Base-by-base conservation (phyloP, 2,797 vertebrate genomes). In the Chlorospingus flavigularis region DNA sequence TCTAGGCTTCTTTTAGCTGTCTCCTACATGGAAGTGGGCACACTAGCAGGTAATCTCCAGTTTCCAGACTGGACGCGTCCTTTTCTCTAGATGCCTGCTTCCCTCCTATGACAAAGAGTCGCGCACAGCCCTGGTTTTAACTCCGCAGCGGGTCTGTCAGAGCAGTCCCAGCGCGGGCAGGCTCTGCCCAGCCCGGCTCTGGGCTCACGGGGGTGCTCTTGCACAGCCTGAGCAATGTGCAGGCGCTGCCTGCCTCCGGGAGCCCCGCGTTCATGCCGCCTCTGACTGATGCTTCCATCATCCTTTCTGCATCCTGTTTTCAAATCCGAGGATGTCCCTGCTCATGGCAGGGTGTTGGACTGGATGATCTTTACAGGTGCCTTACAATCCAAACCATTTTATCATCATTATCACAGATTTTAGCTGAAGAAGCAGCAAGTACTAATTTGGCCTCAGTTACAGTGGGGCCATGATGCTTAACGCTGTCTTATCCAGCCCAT, bases 181-280 rank as follows among this genome's bases (percentile, higher is more conserved):
- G 68, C 82, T 86, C 21, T 51, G 48, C 81, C 84, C 79, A 13
- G 1, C 28, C 1, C 21, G 13, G 73, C 65, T 70, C 63, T 20
- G 92, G 74, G 85, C 97, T 94, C 93, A 95, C 51, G 97, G 79
- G 96, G 97, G 97, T 76, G 96, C 94, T 89, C 94, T 95, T 91
- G 90, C 67, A 84, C 91, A 91, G 90, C 6, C 76, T 47, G 70
- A 80, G 9, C 9, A 33, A 53, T 5, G 3, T 4, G 40, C 75
- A 2, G 33, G 67, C 74, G 6, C 24, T 21, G 71, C 60, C 63
- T 0, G 47, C 31, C 55, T 31, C 12, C 9, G 39, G 18, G 11
- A 81, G 58, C 5, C 11, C 10, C 7, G 37, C 3, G 1, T 14
- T 42, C 47, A 1, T 8, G 0, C 14, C 3, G 5, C 17, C 45